A percentile compares a stretch with the other conserved stretches of the same genome.
Evolutionary conservation across 2,888 invertebrate species (phyloP).

Genomic region (Gymnosoma rotundatum): DNA sequence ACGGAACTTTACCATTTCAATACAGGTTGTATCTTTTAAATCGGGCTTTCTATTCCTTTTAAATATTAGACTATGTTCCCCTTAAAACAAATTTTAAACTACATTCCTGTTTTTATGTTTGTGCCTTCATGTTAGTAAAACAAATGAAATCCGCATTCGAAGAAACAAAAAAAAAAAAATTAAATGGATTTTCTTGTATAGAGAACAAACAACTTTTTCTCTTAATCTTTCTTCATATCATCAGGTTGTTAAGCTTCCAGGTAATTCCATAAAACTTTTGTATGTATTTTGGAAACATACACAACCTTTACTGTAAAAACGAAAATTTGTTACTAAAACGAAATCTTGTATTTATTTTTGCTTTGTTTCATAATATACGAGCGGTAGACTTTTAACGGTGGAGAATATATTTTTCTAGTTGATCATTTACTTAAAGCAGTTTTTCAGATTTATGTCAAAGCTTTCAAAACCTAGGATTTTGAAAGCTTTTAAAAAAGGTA

Average conservation of each 20-base stretch:
- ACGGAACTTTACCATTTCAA: too few relatives aligned
- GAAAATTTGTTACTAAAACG: too few relatives aligned
- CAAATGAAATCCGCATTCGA: constrained; percentile 32
- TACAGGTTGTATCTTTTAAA: too few relatives aligned
- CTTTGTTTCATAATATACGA: too few relatives aligned
- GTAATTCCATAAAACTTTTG: constrained; percentile 38
- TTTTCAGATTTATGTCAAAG: too few relatives aligned
- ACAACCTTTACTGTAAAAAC: background rate
- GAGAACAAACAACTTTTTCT: constrained; percentile 58
- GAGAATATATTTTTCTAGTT: too few relatives aligned
- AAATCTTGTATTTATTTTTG: too few relatives aligned
- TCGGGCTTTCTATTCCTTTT: too few relatives aligned
- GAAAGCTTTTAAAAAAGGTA: too few relatives aligned
- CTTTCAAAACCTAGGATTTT: too few relatives aligned
- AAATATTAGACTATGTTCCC: background rate
- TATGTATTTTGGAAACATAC: background rate
- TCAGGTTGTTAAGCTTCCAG: constrained; percentile 55
- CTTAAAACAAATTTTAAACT: background rate
- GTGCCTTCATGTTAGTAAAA: background rate
- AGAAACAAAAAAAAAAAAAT: constrained; percentile 1
- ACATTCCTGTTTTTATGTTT: background rate
- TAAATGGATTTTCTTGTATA: constrained; percentile 21
- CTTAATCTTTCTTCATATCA: constrained; percentile 46
- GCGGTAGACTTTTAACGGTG: too few relatives aligned
- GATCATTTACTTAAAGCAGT: too few relatives aligned